Conservation (phyloP, 1,140 invertebrate genomes). For the Orussus abietinus region DNA sequence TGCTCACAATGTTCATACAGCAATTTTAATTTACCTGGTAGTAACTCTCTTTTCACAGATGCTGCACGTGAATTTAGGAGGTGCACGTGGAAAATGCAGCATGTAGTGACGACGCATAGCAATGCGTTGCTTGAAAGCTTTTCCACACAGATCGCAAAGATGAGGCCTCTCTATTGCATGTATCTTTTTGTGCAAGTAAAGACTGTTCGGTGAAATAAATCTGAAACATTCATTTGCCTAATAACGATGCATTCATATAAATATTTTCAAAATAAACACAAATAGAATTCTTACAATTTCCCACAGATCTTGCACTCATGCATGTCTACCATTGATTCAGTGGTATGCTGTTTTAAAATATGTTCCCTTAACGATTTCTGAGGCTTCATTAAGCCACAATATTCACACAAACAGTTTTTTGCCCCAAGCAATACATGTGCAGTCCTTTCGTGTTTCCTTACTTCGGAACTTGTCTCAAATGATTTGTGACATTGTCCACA, state of each 20-base stretch:
- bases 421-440: neutral
- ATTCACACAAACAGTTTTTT: neutral
- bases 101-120: slow-evolving; percentile 5
- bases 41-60: slow-evolving; percentile 3
- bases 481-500: slow-evolving; percentile 2
- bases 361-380: slow-evolving; percentile 2
- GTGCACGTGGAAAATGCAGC: slow-evolving; percentile 2
- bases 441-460: neutral
- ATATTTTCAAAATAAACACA: neutral
- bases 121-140: slow-evolving; percentile 2
- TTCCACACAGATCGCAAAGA: slow-evolving; percentile 1
- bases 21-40: neutral
- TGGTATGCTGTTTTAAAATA: neutral
- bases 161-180: neutral
- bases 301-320: slow-evolving; percentile 1
- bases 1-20: neutral
- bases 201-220: slow-evolving; percentile 1
- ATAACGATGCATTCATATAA: neutral
- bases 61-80: slow-evolving; percentile 1
- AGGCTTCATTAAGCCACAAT: slow-evolving; percentile 2
- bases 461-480: slow-evolving; percentile 1
- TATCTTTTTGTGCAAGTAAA: slow-evolving; percentile 1
- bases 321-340: neutral
- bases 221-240: neutral
- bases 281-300: neutral